Conservation (phyloP, 2,113 vertebrate species). For the Scalopus aquaticus region DNA sequence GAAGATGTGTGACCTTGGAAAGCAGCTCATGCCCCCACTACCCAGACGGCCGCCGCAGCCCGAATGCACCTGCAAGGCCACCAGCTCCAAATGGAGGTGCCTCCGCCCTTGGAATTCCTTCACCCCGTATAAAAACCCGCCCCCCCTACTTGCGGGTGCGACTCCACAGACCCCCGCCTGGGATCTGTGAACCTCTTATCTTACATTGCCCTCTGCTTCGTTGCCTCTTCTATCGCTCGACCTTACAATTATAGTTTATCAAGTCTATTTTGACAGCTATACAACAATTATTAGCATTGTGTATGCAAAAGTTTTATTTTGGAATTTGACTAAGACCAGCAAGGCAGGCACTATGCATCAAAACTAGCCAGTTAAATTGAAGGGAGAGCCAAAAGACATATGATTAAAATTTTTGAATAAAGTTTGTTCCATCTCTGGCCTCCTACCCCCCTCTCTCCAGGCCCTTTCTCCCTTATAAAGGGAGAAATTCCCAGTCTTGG, state of each 20-base stretch:
- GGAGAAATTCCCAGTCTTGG: not conserved
- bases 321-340: not conserved
- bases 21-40: too few relatives aligned
- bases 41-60: too few relatives aligned
- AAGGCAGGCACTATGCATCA: not conserved
- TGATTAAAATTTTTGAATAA: not conserved
- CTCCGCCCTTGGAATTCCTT: too few relatives aligned
- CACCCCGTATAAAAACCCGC: too few relatives aligned
- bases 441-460: not conserved
- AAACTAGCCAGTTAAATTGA: not conserved
- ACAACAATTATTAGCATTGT: not conserved
- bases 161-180: too few relatives aligned
- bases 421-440: not conserved
- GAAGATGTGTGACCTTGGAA: too few relatives aligned
- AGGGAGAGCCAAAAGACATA: not conserved
- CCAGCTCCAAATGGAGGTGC: too few relatives aligned
- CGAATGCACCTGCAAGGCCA: too few relatives aligned
- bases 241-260: not conserved
- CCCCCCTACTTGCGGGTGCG: too few relatives aligned
- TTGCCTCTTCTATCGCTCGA: too few relatives aligned
- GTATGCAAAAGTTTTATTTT: not conserved
- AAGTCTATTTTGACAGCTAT: conserved; percentile 39
- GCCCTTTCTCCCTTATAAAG: not conserved
- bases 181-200: too few relatives aligned
- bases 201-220: too few relatives aligned